phyloP scores from a whole-genome alignment of 2,113 vertebrate species.

The Falcunculus frontatus region DNA sequence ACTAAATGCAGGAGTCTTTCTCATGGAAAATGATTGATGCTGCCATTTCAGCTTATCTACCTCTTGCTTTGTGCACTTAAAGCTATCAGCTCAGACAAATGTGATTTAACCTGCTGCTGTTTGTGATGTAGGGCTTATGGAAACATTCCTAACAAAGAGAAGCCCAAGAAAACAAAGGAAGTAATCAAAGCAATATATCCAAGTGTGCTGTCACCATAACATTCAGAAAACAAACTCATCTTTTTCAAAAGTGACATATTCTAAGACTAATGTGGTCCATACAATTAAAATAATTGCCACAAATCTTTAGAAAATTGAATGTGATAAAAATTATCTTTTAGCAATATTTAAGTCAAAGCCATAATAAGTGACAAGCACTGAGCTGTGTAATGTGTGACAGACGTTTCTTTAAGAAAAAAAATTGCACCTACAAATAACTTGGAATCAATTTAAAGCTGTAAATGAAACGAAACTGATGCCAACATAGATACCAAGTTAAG shows the following conservation, averaged over 20 bases:
- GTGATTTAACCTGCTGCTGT: background rate
- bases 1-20: background rate
- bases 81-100: background rate
- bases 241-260: background rate
- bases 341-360: background rate
- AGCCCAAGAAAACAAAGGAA: background rate
- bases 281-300: background rate
- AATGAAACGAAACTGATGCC: background rate
- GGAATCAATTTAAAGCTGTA: background rate
- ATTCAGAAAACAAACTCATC: background rate
- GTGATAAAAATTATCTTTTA: background rate
- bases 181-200: background rate
- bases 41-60: constrained; percentile 12
- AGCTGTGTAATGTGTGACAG: background rate
- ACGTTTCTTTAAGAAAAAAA: background rate
- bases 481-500: background rate
- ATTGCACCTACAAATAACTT: background rate
- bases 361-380: background rate
- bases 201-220: background rate
- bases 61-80: constrained; percentile 18
- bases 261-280: background rate
- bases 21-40: background rate
- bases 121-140: background rate
- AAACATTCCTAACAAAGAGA: background rate
- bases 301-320: background rate